phyloP scores from a whole-genome alignment of 2,113 vertebrate genomes.

The Brachypodius melanocephalos region DNA sequence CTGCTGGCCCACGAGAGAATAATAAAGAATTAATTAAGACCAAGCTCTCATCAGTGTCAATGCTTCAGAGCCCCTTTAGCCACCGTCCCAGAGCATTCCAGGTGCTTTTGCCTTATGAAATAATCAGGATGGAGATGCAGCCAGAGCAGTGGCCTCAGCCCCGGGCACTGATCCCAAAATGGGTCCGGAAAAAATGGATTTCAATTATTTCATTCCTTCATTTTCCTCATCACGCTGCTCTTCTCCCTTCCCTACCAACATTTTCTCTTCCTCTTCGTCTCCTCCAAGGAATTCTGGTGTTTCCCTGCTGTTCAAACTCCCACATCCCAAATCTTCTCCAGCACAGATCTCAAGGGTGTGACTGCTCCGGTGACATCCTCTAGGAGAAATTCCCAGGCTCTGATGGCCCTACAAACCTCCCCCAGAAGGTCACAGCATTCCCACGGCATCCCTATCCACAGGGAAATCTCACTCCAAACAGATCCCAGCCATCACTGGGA shows the following conservation, averaged over 20 bases:
- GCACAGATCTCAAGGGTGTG: neutral
- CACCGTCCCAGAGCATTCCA: neutral
- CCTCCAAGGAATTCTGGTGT: neutral
- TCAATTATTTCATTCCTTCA: neutral
- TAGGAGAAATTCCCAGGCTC: neutral
- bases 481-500: neutral
- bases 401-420: neutral
- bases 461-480: neutral
- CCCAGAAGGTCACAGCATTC: neutral
- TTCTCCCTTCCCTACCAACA: neutral
- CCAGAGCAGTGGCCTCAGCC: neutral
- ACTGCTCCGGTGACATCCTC: neutral
- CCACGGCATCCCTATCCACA: neutral
- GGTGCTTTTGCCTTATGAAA: conserved; percentile 14
- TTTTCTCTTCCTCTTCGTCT: neutral
- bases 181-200: rapidly evolving
- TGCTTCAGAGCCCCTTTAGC: conserved; percentile 28
- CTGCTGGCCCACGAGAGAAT: neutral
- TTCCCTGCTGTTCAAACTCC: neutral
- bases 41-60: conserved; percentile 1
- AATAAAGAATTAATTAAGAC: conserved; percentile 62
- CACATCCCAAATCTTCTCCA: neutral
- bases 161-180: neutral
- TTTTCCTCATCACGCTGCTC: neutral
- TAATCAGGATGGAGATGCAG: neutral